Base-by-base conservation (phyloP, 2,797 vertebrate genomes). In the Vultur gryphus region DNA sequence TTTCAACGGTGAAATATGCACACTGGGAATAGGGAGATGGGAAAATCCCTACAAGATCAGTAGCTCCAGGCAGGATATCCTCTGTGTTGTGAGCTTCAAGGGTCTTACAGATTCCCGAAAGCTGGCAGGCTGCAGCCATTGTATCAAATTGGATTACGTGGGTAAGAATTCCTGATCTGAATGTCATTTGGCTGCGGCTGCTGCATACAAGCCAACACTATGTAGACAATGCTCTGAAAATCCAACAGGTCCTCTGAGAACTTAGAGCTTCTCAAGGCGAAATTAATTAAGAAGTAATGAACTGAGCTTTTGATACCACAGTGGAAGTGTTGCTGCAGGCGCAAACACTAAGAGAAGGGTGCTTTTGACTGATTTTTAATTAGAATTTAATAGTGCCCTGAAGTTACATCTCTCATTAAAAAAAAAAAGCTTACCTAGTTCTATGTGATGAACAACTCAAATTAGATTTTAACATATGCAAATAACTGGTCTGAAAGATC, bases 271-370 rank as follows among this genome's bases (percentile, higher is more conserved):
- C 92, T 93, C 83, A 95, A 97, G 77, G 94, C 92, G 97, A 97
- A 96, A 97, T 96, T 96, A 96, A 97, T 97, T 95, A 97, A 96
- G 94, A 94, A 92, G 77, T 94, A 97, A 96, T 96, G 96, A 96
- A 93, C 92, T 92, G 48, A 87, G 96, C 62, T 96, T 93, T 89
- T 89, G 87, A 89, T 95, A 90, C 44, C 70, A 59, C 33, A 39
- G 66, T 94, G 57, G 87, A 95, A 97, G 83, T 31, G 52, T 89
- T 93, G 96, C 97, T 96, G 86, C 85, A 89, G 95, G 97, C 96
- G 2, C 94, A 96, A 96, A 96, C 86, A 89, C 49, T 82, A 94
- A 86, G 69, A 96, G 72, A 94, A 92, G 79, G 88, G 82, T 87
- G 90, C 9, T 89, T 96, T 79, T 85, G 89, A 95, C 89, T 95